A percentile compares a stretch with the other conserved stretches of the same genome.
phyloP scores from a whole-genome alignment of 2,113 vertebrate genomes.

The Himantopus leucocephalus region DNA sequence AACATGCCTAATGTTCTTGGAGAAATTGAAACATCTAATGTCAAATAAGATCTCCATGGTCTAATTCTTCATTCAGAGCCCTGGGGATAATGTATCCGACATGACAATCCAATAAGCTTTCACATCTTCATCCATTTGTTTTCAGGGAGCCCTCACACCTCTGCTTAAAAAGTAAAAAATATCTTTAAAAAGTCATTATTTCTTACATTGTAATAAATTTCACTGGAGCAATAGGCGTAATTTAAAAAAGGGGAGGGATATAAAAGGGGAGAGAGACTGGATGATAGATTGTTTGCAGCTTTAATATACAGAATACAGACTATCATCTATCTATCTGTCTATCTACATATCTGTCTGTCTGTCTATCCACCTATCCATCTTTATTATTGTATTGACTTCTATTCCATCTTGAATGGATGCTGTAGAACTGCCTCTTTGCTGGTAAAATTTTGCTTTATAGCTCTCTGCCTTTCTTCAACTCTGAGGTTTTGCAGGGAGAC shows the following conservation, averaged over 20 bases:
- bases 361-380: conserved; percentile 9
- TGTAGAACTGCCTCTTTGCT: background rate
- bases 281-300: conserved; percentile 3
- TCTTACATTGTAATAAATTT: conserved; percentile 47
- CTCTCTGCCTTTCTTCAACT: background rate
- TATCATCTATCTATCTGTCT: conserved; percentile 9
- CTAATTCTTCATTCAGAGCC: conserved; percentile 65
- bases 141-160: conserved; percentile 21
- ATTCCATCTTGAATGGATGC: background rate
- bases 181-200: conserved; percentile 35
- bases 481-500: background rate
- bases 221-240: background rate
- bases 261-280: background rate
- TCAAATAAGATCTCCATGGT: conserved; percentile 69
- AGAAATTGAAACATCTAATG: conserved; percentile 74
- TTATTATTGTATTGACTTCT: background rate
- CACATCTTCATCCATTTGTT: conserved; percentile 57
- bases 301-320: background rate
- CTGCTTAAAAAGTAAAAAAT: conserved; percentile 63
- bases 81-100: conserved; percentile 53
- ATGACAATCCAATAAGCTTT: conserved; percentile 66
- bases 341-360: conserved; percentile 1
- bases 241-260: background rate
- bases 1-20: conserved; percentile 36
- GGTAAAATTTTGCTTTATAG: background rate